Conservation (phyloP, 2,113 vertebrate genomes). For the Caracal caracal region DNA sequence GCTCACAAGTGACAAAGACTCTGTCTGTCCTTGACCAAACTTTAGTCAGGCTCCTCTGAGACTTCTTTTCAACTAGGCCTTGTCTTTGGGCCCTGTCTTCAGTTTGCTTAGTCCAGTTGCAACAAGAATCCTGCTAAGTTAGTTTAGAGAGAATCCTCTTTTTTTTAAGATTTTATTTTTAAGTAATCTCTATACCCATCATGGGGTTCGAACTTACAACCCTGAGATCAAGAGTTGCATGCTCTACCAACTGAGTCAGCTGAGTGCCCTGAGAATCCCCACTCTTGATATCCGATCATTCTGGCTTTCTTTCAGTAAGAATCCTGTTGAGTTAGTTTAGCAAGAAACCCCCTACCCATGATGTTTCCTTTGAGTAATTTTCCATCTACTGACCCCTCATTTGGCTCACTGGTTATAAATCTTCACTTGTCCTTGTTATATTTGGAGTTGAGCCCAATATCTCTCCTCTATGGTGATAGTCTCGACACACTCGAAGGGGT, state of each 20-base stretch:
- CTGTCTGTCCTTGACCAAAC: background rate
- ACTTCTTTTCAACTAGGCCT: background rate
- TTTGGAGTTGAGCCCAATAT: background rate
- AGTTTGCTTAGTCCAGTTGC: background rate
- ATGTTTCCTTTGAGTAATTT: slow-evolving; percentile 5
- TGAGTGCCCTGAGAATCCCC: background rate
- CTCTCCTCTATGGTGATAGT: background rate
- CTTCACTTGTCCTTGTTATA: background rate
- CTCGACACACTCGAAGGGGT: background rate
- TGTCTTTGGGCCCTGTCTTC: background rate
- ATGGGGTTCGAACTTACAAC: background rate
- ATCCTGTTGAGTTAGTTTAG: background rate
- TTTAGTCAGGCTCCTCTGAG: background rate
- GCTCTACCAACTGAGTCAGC: background rate
- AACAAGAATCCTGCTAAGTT: background rate
- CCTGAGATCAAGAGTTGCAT: background rate
- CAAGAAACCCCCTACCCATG: background rate
- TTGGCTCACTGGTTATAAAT: background rate
- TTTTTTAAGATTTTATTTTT: background rate
- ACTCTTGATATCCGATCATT: background rate
- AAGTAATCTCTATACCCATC: background rate
- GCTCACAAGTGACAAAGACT: background rate
- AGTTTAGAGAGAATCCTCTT: background rate
- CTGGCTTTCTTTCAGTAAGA: background rate
- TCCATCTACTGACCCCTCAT: background rate